phyloP scores from a whole-genome alignment of 2,113 vertebrate species.

The Trinectes maculatus region DNA sequence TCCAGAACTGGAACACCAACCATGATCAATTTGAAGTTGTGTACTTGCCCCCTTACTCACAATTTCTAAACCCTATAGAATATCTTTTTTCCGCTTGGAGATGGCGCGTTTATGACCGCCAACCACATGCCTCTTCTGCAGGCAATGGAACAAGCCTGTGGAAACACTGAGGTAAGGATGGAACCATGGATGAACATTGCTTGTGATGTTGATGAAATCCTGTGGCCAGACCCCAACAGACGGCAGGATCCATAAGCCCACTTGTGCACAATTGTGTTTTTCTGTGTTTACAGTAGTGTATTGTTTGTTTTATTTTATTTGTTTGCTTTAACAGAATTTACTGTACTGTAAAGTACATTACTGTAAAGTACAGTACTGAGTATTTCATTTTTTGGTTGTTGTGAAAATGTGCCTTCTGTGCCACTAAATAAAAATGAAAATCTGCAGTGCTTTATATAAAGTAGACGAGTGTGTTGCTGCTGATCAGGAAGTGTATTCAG shows the following conservation, averaged over 20 bases:
- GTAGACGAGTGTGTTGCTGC: background rate
- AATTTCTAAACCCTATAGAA: background rate
- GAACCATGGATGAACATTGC: background rate
- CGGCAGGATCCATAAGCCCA: too few relatives aligned
- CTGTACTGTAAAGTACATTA: background rate
- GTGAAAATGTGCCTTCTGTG: background rate
- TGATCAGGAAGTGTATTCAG: background rate
- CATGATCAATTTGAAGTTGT: background rate
- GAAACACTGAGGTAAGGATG: too few relatives aligned
- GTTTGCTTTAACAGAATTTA: too few relatives aligned
- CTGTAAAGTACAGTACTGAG: too few relatives aligned
- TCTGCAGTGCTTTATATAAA: background rate
- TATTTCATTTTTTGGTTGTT: conserved; percentile 1
- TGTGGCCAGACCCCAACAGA: background rate
- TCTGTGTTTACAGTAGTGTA: too few relatives aligned
- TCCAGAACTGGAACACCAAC: background rate
- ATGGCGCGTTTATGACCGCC: background rate
- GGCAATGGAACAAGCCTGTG: background rate
- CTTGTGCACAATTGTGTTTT: too few relatives aligned
- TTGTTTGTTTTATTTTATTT: too few relatives aligned
- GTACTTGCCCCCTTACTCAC: background rate
- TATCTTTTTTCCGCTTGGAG: background rate
- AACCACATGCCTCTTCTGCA: background rate
- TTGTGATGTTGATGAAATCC: background rate
- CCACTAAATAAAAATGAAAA: background rate